Percentiles rank a stretch among this genome's conserved stretches.
phyloP scores from a whole-genome alignment of 2,888 invertebrate genomes.

The Deroplatys truncata region DNA sequence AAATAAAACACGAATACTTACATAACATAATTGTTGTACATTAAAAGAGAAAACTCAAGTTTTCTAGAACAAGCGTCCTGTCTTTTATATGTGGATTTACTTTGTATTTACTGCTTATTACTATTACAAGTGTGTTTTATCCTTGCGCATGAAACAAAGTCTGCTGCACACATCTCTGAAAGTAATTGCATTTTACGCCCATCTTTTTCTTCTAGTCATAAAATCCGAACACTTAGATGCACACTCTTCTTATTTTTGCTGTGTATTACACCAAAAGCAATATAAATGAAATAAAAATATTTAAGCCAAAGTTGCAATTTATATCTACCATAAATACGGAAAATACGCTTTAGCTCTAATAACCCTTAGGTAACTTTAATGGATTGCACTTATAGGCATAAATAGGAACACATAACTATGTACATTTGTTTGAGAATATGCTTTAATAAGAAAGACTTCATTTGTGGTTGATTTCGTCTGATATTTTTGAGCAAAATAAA shows the following conservation, averaged over 20 bases:
- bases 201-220: too few relatives aligned
- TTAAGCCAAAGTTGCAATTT: background rate
- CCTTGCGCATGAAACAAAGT: background rate
- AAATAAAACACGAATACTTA: background rate
- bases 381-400: slow-evolving; percentile 26
- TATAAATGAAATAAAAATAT: background rate
- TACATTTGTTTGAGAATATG: background rate
- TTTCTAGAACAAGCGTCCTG: background rate
- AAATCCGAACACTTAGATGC: background rate
- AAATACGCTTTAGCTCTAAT: background rate
- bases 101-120: background rate
- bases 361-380: slow-evolving; percentile 25
- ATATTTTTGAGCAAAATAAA: background rate
- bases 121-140: background rate
- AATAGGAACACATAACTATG: slow-evolving; percentile 28
- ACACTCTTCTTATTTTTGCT: background rate
- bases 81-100: background rate
- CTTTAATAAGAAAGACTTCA: background rate
- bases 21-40: background rate
- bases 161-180: background rate
- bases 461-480: background rate
- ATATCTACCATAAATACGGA: background rate
- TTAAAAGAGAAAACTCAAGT: background rate
- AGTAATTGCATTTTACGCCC: background rate
- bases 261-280: background rate